A percentile compares a stretch with the other conserved stretches of the same genome.
Evolutionary conservation across 2,888 invertebrate species (phyloP).

Genomic region (Andrena trimmerana): DNA sequence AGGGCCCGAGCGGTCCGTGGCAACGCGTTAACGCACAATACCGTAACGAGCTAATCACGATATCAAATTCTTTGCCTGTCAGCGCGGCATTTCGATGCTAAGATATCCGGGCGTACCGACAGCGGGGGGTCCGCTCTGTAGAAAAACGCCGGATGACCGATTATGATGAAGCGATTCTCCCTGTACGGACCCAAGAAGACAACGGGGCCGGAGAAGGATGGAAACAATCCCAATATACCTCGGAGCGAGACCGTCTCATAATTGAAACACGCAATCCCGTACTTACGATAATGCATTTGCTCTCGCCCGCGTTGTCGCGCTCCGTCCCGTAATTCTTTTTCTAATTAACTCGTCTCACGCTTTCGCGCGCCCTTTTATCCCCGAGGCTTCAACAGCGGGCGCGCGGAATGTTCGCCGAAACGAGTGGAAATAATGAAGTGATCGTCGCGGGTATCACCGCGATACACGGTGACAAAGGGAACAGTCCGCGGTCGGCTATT

Average conservation of each 20-base stretch:
- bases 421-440: constrained; percentile 17
- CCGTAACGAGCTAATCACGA: constrained; percentile 83
- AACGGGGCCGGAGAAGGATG: constrained; percentile 45
- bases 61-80: constrained; percentile 85
- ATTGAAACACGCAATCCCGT: constrained; percentile 84
- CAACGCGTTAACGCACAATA: constrained; percentile 78
- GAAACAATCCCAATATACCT: constrained; percentile 66
- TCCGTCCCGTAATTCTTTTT: constrained; percentile 50
- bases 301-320: constrained; percentile 51
- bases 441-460: background rate
- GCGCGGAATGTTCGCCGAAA: constrained; percentile 4
- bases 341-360: constrained; percentile 52
- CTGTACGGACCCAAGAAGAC: constrained; percentile 59
- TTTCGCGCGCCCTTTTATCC: constrained; percentile 3
- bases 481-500: too few relatives aligned
- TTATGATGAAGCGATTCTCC: constrained; percentile 85
- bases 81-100: constrained; percentile 83
- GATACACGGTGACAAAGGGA: too few relatives aligned
- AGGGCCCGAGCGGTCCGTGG: constrained; percentile 57
- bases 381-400: too few relatives aligned
- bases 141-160: constrained; percentile 83
- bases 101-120: constrained; percentile 81
- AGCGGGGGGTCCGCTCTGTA: constrained; percentile 77
- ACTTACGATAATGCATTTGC: constrained; percentile 77
- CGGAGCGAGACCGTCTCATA: constrained; percentile 72